phyloP scores from a whole-genome alignment of 1,140 invertebrate species.

The Hyles euphorbiae region DNA sequence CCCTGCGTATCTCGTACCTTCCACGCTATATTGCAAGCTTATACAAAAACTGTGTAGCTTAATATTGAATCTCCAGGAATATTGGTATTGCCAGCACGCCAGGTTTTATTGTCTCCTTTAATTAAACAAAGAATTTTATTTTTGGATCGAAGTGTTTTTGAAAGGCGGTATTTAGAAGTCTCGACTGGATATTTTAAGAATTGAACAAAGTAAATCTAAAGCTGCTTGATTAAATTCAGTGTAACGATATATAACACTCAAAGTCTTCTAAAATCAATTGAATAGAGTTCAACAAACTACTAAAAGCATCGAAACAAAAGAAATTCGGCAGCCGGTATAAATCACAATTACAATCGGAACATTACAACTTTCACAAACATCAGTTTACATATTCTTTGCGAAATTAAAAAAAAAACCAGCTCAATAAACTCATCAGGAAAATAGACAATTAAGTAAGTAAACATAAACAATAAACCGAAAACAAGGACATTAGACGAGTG shows the following conservation, averaged over 20 bases:
- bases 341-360: no score
- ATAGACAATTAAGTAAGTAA: background rate
- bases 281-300: no score
- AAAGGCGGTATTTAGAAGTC: no score
- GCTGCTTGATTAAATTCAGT: background rate
- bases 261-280: background rate
- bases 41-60: no score
- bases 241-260: background rate
- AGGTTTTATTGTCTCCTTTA: no score
- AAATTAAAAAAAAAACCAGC: background rate
- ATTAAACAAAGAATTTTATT: no score
- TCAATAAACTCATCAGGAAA: slow-evolving; percentile 1
- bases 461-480: background rate
- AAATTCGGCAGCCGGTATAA: background rate
- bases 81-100: no score
- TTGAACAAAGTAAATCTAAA: no score
- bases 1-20: slow-evolving; percentile 1
- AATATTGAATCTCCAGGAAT: no score
- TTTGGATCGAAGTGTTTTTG: no score
- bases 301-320: background rate
- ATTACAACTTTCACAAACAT: background rate
- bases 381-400: no score
- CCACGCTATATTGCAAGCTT: background rate
- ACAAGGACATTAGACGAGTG: background rate
- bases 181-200: no score